Conservation (phyloP, 2,888 invertebrate species). For the Phorcus lineatus region DNA sequence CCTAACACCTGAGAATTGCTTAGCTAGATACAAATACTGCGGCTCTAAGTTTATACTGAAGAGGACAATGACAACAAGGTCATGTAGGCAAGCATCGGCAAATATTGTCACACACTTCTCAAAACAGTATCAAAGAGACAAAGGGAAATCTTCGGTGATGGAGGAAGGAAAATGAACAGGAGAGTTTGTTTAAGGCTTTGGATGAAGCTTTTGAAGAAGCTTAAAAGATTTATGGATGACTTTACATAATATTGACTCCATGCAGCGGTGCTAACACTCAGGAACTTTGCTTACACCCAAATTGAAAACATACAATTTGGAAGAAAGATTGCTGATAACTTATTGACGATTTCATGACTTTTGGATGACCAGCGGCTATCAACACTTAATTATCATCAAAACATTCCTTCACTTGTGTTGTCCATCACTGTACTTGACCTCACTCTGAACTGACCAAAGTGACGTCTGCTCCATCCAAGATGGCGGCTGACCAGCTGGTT, state of each 20-base stretch:
- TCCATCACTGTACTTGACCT: constrained; percentile 9
- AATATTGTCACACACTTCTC: constrained; percentile 30
- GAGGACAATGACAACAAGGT: not conserved
- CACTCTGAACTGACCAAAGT: constrained; percentile 11
- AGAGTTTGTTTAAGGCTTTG: constrained; percentile 2
- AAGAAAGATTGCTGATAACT: not conserved
- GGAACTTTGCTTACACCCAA: constrained; percentile 19
- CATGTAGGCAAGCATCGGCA: constrained; percentile 3
- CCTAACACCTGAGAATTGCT: not conserved
- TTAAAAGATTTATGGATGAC: constrained; percentile 20
- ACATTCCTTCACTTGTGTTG: constrained; percentile 12
- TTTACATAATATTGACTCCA: constrained; percentile 17
- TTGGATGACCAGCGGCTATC: not conserved
- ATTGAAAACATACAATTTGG: not conserved
- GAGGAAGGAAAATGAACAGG: not conserved
- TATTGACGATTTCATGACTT: not conserved
- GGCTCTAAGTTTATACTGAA: not conserved
- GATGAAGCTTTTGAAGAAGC: not conserved
- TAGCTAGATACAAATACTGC: constrained; percentile 5
- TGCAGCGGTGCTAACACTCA: not conserved
- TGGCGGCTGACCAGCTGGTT: constrained; percentile 18
- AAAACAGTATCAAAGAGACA: constrained; percentile 29
- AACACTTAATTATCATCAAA: constrained; percentile 19
- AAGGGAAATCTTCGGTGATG: constrained; percentile 10
- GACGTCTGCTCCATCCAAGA: constrained; percentile 19